phyloP scores from a whole-genome alignment of 2,797 vertebrate species.

The Tokudaia tokunoshimensis region DNA sequence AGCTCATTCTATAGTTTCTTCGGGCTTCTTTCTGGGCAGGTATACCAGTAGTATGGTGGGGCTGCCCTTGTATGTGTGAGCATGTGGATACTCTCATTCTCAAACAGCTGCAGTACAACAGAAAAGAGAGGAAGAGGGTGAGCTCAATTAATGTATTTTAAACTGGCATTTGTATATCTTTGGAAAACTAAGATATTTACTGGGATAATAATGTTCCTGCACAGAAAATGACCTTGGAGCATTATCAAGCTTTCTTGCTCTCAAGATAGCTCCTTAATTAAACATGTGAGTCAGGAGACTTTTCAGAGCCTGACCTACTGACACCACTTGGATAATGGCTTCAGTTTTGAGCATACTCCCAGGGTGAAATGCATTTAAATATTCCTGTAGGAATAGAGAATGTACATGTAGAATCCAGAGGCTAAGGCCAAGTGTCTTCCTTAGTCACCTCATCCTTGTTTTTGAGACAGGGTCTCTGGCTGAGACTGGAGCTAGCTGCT shows the following conservation, averaged over 20 bases:
- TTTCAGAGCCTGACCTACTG: constrained; percentile 53
- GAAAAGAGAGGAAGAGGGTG: not conserved
- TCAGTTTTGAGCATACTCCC: constrained; percentile 59
- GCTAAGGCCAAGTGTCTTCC: not conserved
- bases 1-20: not conserved
- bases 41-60: not conserved
- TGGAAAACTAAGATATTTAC: constrained; percentile 59
- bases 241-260: constrained; percentile 54
- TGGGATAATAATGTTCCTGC: constrained; percentile 35
- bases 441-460: not conserved
- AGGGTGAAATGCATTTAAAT: constrained; percentile 32
- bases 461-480: not conserved
- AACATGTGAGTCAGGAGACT: constrained; percentile 4
- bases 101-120: not conserved
- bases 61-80: not conserved
- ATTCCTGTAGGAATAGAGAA: not conserved
- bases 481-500: not conserved
- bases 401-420: not conserved
- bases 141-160: constrained; percentile 50
- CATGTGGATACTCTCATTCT: not conserved
- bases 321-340: constrained; percentile 44
- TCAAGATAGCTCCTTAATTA: constrained; percentile 37
- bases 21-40: not conserved
- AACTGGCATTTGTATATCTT: constrained; percentile 23
- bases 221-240: constrained; percentile 67